Evolutionary conservation across 2,888 invertebrate species (phyloP).

Genomic region (Tubulanus polymorphus): DNA sequence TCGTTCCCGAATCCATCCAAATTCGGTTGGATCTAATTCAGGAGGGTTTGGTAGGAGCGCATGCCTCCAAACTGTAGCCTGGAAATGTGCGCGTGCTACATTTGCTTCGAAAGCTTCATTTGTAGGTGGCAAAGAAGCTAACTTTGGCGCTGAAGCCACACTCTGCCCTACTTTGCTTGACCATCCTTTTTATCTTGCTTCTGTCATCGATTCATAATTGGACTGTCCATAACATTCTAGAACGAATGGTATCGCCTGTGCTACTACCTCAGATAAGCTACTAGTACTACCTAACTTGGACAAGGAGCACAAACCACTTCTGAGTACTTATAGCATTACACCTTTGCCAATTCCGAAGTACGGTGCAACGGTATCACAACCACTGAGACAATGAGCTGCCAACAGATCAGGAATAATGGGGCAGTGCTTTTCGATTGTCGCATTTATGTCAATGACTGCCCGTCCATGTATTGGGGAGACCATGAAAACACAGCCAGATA

Average conservation of each 20-base stretch:
- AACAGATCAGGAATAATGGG: slow-evolving; percentile 6
- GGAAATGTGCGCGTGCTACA: too few relatives aligned
- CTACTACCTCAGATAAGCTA: neutral
- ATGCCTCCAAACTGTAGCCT: neutral
- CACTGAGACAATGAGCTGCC: slow-evolving; percentile 7
- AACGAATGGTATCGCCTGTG: neutral
- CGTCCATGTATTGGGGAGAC: too few relatives aligned
- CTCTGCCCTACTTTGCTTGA: too few relatives aligned
- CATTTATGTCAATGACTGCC: slow-evolving; percentile 6
- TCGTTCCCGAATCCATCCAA: neutral
- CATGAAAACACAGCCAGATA: too few relatives aligned
- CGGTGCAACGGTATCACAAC: slow-evolving; percentile 7
- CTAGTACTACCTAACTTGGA: neutral
- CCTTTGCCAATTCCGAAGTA: neutral
- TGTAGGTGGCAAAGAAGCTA: neutral
- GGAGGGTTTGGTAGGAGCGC: neutral
- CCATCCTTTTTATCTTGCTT: neutral
- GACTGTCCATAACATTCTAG: neutral
- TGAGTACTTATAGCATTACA: neutral
- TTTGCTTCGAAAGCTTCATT: neutral
- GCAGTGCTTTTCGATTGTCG: slow-evolving; percentile 2
- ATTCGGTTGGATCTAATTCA: neutral
- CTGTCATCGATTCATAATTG: neutral
- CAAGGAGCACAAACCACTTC: too few relatives aligned
- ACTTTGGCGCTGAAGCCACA: neutral